Evolutionary conservation across 2,113 vertebrate species (phyloP), one percentile per base, ranked within the genome.

Genomic region (Tyrannus savana): DNA sequence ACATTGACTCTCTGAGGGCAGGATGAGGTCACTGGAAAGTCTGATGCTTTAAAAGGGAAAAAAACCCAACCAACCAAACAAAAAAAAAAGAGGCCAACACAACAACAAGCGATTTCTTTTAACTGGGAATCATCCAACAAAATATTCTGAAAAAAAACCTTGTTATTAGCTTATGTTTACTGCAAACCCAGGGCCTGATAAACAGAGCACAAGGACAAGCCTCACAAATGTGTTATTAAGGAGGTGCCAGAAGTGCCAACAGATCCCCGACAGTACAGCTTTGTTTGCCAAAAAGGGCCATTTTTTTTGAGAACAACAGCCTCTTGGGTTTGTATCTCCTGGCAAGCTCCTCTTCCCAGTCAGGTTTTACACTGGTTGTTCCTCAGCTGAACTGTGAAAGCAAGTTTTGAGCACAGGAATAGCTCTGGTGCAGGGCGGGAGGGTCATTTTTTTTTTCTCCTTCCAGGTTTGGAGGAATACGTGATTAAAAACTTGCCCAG

Each of bases 131-230:
- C 68, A 74, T 80, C 86, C 95, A 93, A 89, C 64, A 90, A 90
- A 89, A 77, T 35, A 77, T 17, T 74, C 33, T 39, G 37, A 23
- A 79, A 92, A 72, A 79, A 73, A 21, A 6, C 47, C 1, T 71
- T 50, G 55, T 82, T 86, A 71, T 77, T 87, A 84, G 68, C 93
- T 89, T 92, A 39, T 96, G 90, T 93, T 95, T 95, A 87, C 91
- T 89, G 73, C 93, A 92, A 96, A 87, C 39, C 50, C 6, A 0
- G 60, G 55, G 77, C 80, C 76, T 86, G 90, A 95, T 90, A 86
- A 95, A 37, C 79, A 62, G 78, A 90, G 50, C 89, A 78, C 71
- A 90, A 7, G 33, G 90, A 69, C 64, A 71, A 74, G 64, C 75
- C 59, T 63, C 84, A 63, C 89, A 84, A 90, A 77, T 83, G 52